Base-by-base conservation (phyloP, 2,888 invertebrate genomes). In the Meta bourneti region DNA sequence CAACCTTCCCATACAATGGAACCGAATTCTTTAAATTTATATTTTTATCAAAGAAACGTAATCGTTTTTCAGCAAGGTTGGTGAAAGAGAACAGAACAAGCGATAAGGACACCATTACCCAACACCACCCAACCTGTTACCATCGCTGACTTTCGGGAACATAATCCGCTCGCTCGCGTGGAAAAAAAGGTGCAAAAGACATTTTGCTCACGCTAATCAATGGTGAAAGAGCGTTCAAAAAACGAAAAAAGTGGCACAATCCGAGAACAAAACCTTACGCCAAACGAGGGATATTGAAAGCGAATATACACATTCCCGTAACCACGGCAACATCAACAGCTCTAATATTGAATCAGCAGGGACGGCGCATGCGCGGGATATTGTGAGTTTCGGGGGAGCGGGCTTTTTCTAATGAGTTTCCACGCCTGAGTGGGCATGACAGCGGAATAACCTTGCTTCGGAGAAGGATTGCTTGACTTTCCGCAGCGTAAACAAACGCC, bases 301-400 rank as follows among this genome's bases (percentile, higher is more conserved):
- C 61, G 61, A 61, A 61, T 61, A 61, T 16, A 61, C 61, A 61
- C 61, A 61, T 16, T 71, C 72, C 9, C 6, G 84, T 84, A 51
- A n/a, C 75, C 48, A 84, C 74, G 48, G 19, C 61, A 84, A 84
- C 84, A 72, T 72, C 82, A 82, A 72, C 82, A 82, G 52, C 20
- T 72, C 34, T 54, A 61, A 75, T 84, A 75, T 84, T 61, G 82
- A 61, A 84, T 74, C 16, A 71, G 82, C n/a, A 7, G 19, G 48
- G 34, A 8, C 6, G 11, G 48, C 74, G 84, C 84, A 84, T 74
- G 84, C 75, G 84, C 61, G 19, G 20, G 51, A 74, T 48, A 54
- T 34, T 74, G 11, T 48, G 48, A 9, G 16, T 19, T 49, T 54
- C 20, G 72, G 52, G 51, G 52, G 74, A 84, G 84, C 84, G 84